Evolutionary conservation across 1,140 invertebrate genomes (phyloP), one percentile per base, ranked within the genome.

Genomic region (Araneus ventricosus): DNA sequence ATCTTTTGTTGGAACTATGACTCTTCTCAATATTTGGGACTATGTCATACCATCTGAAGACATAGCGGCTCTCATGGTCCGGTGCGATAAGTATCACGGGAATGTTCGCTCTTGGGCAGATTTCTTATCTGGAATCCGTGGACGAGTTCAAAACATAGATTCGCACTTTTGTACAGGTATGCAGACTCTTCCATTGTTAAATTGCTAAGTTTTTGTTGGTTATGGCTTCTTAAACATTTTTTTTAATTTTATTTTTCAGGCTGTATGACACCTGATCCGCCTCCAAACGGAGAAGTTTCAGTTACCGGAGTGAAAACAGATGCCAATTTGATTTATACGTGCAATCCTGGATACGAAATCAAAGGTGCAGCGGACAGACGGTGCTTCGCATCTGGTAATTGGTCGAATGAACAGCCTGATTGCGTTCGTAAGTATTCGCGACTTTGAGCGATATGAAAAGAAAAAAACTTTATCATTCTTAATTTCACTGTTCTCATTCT

Each of bases 1-100:
- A 95, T 96, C 97, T 0, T 97, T 97, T 94, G 94, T 97, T 17
- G 97, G 97, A 6, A 95, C 96, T 88, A 94, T 97, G 34, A 95
- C 96, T 8, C 95, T 96, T 30, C 93, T 97, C 1, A 96, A 97
- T 94, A 94, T 97, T n/a, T 97, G 97, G 97, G 95, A 96, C 59
- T 94, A 95, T 57, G 94, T 95, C 67, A 95, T 97, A 8, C 93
- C 94, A 17, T 89, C 94, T 4, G 90, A 94, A 4, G 95, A 96
- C 67, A 96, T 97, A 17, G 91, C 95, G 6, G 90, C 94, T 2
- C 95, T 96, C 45, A 95, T 96, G 87, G 95, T 95, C 61, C 95
- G 95, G n/a, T 97, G 97, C 45, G 95, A 96, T 14, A 95, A 95
- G 34, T 95, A 96, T 85, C 94, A 95, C 24, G 96, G 96, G n/a